Conservation (phyloP, 2,888 invertebrate genomes). For the Drosophila anomalata region DNA sequence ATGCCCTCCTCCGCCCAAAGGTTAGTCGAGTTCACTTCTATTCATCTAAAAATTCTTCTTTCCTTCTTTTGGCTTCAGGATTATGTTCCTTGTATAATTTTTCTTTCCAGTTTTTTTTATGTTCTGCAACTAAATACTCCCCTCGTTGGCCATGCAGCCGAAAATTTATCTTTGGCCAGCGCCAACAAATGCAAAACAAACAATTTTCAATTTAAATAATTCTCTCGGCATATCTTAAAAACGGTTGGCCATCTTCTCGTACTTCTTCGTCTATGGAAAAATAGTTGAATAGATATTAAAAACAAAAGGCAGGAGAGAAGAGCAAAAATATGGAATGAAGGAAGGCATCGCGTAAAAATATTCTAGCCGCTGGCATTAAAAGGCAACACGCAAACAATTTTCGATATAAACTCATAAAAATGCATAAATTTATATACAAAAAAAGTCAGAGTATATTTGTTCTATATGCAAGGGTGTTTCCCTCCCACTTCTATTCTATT, state of each 20-base stretch:
- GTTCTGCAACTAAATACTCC: conserved; percentile 28
- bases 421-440: conserved; percentile 38
- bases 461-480: conserved; percentile 23
- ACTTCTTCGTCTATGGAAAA: conserved; percentile 10
- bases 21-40: conserved; percentile 14
- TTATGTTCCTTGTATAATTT: conserved; percentile 17
- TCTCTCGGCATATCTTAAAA: conserved; percentile 52
- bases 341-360: conserved; percentile 49
- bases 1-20: conserved; percentile 4
- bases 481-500: conserved; percentile 20
- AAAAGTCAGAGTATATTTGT: conserved; percentile 35
- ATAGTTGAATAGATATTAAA: conserved; percentile 46
- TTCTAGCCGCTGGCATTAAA: conserved; percentile 56
- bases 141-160: conserved; percentile 31
- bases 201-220: conserved; percentile 72
- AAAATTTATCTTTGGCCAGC: conserved; percentile 54
- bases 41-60: conserved; percentile 4
- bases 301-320: not conserved
- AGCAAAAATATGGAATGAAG: conserved; percentile 28
- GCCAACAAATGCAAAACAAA: conserved; percentile 58
- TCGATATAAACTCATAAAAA: conserved; percentile 61
- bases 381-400: conserved; percentile 65
- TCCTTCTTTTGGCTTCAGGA: conserved; percentile 26
- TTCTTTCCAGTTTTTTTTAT: conserved; percentile 9
- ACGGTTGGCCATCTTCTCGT: conserved; percentile 14